A percentile compares a stretch with the other conserved stretches of the same genome.
Conservation (phyloP, 2,113 vertebrate species). For the Potamarius usumacintae region DNA sequence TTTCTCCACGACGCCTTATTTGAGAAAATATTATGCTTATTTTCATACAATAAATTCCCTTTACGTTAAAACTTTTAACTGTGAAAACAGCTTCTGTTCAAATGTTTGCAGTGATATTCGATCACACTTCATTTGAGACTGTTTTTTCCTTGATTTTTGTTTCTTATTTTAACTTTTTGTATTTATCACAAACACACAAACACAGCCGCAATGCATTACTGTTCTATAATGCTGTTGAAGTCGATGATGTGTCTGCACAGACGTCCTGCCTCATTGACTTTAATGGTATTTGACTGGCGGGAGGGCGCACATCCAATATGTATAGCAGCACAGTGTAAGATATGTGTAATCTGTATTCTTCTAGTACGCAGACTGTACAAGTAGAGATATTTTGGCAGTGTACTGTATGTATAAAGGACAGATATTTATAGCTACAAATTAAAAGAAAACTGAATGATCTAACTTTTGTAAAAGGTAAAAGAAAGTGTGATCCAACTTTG, state of each 20-base stretch:
- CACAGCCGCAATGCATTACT: neutral
- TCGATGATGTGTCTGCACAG: neutral
- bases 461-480: slow-evolving; percentile 49
- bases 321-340: slow-evolving; percentile 64
- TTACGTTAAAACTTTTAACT: slow-evolving; percentile 1
- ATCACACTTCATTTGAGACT: neutral
- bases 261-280: slow-evolving; percentile 43
- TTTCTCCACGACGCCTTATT: neutral
- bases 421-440: slow-evolving; percentile 64
- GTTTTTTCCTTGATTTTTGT: neutral
- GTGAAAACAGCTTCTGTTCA: neutral
- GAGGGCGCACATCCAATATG: slow-evolving; percentile 61
- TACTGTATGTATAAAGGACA: slow-evolving; percentile 62
- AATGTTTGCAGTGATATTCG: neutral
- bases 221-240: slow-evolving; percentile 26
- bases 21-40: neutral
- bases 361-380: slow-evolving; percentile 61
- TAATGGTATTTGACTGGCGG: slow-evolving; percentile 16
- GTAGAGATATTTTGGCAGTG: slow-evolving; percentile 63
- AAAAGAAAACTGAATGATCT: slow-evolving; percentile 50
- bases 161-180: neutral
- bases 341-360: slow-evolving; percentile 63
- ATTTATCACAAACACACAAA: slow-evolving; percentile 3
- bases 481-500: slow-evolving; percentile 53
- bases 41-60: neutral